A percentile compares a stretch with the other conserved stretches of the same genome.
These are phyloP conservation scores for Bubo blakistoni DNA, from an alignment of 2,113 vertebrate genomes.

Conservation along the genomic window DNA sequence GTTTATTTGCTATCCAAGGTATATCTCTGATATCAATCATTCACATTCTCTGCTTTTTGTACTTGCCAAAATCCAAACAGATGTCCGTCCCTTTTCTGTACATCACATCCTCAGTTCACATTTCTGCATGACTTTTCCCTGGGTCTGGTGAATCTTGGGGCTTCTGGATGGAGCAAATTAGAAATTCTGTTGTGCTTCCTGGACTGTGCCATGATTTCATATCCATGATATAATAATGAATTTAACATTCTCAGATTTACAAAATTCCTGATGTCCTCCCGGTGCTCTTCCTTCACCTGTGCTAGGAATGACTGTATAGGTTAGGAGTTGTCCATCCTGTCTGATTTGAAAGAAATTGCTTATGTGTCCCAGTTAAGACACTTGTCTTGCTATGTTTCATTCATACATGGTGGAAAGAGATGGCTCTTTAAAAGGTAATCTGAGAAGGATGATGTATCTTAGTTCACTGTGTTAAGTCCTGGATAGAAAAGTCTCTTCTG, in stretches of 20 bases:
- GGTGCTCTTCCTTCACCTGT: neutral
- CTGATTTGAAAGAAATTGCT: neutral
- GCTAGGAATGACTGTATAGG: neutral
- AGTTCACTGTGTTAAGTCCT: neutral
- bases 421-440: neutral
- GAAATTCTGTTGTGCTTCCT: neutral
- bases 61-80: neutral
- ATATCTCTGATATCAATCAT: neutral
- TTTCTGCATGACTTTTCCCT: neutral
- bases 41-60: neutral
- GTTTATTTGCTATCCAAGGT: neutral
- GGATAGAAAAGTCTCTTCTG: neutral
- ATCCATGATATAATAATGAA: neutral
- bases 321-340: neutral
- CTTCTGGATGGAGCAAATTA: neutral
- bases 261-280: neutral
- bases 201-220: neutral
- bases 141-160: neutral
- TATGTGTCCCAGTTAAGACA: neutral
- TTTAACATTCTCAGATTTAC: neutral
- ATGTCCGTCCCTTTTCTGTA: neutral
- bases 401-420: neutral
- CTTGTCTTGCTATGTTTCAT: neutral
- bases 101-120: neutral
- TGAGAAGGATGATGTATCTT: neutral